Evolutionary conservation across 2,888 invertebrate genomes (phyloP), one percentile per base, ranked within the genome.

Genomic region (Agonopterix heracliana): DNA sequence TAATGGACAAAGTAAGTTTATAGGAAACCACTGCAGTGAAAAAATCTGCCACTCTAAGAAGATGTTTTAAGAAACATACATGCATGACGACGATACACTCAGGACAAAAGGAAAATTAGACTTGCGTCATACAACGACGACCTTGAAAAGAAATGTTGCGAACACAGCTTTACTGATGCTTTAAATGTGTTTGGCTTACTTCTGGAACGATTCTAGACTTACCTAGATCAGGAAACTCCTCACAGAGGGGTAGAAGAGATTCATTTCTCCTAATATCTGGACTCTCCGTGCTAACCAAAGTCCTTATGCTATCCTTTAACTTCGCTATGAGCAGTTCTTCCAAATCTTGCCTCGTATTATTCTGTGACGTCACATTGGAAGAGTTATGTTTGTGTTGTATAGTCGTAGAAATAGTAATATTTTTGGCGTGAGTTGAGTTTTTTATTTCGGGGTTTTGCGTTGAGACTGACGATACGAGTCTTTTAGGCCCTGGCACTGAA

Each of bases 221-320:
- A 93, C 93, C 90, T 70, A 93, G 89, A 78, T 91, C 91, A 34
- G 93, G 92, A 45, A 90, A 82, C 51, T 83, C 83, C 11, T 92
- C 92, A 74, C 93, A 94, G 17, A 79, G 72, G 55, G 73, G 89
- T 76, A 74, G 69, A 55, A 56, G 68, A 38, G 68, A 63, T 59
- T 74, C 78, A 48, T 63, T 78, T 54, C 61, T 68, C 50, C 64
- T 73, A n/a, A 65, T 38, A 9, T 62, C 68, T 2, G 54, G 56
- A n/a, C 63, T 63, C 55, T 84, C 84, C 1, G 77, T 76, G 0
- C 74, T 78, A 34, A 69, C 71, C 14, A 70, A 51, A 49, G 72
- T 81, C 56, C 71, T 81, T 2, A 79, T 57, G 0, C 73, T 67
- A 0, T 79, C 79, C 60, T 78, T 59, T 11, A 85, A 62, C 52